Evolutionary conservation across 2,888 invertebrate genomes (phyloP), one percentile per base, ranked within the genome.

Genomic region (Laothoe populi): DNA sequence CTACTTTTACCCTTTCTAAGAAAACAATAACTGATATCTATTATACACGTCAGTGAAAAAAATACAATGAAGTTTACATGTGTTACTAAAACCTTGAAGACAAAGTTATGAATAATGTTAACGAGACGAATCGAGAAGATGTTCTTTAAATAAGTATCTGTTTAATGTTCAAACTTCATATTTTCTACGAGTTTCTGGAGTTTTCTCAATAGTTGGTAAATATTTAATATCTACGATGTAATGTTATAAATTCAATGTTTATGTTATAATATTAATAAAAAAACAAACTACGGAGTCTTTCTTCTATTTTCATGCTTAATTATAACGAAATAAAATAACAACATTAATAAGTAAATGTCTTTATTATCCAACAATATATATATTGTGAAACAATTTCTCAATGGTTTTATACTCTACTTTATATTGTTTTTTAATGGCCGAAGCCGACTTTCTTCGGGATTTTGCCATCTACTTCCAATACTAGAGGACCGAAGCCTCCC

Each of bases 381-480:
- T n/a, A n/a, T n/a, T n/a, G n/a, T n/a, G n/a, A 42, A 31, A 31
- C 31, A 8, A 31, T 31, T 31, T 5, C 26, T 35, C 38, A 38
- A 2, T 13, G 1, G 13, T 38, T 38, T 35, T 13, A 57, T 53
- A 42, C 26, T 24, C 10, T 24, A 59, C 60, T 60, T 44, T 42
- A 44, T 49, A 46, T 21, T 35, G 46, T 11, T 53, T 38, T 60
- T 70, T 70, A 83, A 64, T 84, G 75, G 2, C 78, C 84, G 64
- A 80, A 79, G 57, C 74, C 79, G 13, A 90, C 72, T 57, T 88
- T 77, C 69, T 83, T 83, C 0, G 88, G 86, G 0, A 81, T 70
- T 62, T 86, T 90, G 73, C 86, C 88, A 62, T 76, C 87, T 0
- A 82, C 81, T 69, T 90, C 88, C 0, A 91, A 82, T 0, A 92